Evolutionary conservation across 92 coral and sea anemone genomes (phyloP), one percentile per base, ranked within the genome.

Genomic region (Phymanthus crucifer): DNA sequence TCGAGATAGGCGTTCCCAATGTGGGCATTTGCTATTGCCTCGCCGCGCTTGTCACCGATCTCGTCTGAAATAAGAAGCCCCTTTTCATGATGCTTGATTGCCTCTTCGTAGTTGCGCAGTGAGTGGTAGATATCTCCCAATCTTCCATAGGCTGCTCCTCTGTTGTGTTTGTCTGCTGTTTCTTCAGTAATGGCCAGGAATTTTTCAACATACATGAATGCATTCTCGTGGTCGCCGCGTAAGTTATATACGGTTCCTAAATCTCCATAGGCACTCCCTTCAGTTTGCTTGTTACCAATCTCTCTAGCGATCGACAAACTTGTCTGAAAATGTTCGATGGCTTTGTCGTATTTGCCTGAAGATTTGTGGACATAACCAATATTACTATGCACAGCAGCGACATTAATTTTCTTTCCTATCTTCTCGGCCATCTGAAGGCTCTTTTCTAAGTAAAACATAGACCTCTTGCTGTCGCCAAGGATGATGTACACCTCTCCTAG

Each of bases 271-370:
- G 64, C 64, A 5, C 23, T 54, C 12, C 64, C 64, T 23, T 54
- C 64, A 54, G 64, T 23, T 54, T 54, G 26, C 29, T 54, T 54
- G 64, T 54, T 54, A 54, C 64, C 64, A 54, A 54, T 54, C 64
- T 54, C 64, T 54, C 5, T 54, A 27, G 64, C 23, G n/a, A 54
- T 19, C 27, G 64, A 19, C n/a, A 54, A 54, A 54, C 64, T 54
- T 9, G 19, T 2, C n/a, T 54, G 27, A 19, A 19, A 54, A 54
- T 3, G 3, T 9, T 54, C 64, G 29, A 54, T 19, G 27, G 64
- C 64, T 54, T 54, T 21, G 26, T 54, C 29, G 64, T 54, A 54
- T 18, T 27, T 21, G 31, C 64, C 64, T 54, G n/a, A 23, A 24
- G 64, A 54, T 27, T 19, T 8, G 29, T 54, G 4, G 29, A 54